phyloP scores from a whole-genome alignment of 2,888 invertebrate genomes.

The Fabriciana adippe region DNA sequence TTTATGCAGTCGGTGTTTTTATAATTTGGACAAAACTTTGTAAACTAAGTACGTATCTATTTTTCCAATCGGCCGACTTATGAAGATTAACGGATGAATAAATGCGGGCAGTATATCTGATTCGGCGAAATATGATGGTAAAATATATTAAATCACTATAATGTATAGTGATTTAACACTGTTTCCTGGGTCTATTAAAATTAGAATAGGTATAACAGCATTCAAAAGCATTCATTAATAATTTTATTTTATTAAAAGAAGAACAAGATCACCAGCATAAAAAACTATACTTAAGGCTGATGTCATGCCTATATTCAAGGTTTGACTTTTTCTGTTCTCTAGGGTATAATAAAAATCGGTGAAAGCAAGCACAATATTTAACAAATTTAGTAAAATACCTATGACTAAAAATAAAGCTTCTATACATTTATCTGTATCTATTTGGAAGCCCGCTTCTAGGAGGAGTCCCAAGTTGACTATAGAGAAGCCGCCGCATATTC shows the following conservation, averaged over 20 bases:
- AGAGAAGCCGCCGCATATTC: constrained; percentile 54
- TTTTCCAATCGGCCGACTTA: too few species aligned
- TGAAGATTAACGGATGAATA: too few species aligned
- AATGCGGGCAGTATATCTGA: too few species aligned
- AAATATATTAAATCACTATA: too few species aligned
- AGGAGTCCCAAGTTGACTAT: constrained; percentile 56
- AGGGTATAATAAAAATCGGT: constrained; percentile 43
- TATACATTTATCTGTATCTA: constrained; percentile 46
- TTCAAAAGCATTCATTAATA: background rate
- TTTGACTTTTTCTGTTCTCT: constrained; percentile 36
- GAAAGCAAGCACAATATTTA: constrained; percentile 48
- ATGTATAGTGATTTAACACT: too few species aligned
- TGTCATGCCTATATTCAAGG: constrained; percentile 51
- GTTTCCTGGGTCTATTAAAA: too few species aligned
- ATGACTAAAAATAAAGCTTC: constrained; percentile 46
- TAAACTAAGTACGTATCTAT: too few species aligned
- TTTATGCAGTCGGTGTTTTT: too few species aligned
- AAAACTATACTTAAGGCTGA: constrained; percentile 47
- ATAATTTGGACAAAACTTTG: too few species aligned
- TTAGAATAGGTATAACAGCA: too few species aligned
- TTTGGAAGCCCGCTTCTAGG: constrained; percentile 53
- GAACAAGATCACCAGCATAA: constrained; percentile 49
- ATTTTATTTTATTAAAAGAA: constrained; percentile 31
- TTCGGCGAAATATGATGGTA: too few species aligned
- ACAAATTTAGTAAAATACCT: constrained; percentile 47